Evolutionary conservation across 92 coral and sea anemone genomes (phyloP).

Genomic region (Epizoanthus ramosus): DNA sequence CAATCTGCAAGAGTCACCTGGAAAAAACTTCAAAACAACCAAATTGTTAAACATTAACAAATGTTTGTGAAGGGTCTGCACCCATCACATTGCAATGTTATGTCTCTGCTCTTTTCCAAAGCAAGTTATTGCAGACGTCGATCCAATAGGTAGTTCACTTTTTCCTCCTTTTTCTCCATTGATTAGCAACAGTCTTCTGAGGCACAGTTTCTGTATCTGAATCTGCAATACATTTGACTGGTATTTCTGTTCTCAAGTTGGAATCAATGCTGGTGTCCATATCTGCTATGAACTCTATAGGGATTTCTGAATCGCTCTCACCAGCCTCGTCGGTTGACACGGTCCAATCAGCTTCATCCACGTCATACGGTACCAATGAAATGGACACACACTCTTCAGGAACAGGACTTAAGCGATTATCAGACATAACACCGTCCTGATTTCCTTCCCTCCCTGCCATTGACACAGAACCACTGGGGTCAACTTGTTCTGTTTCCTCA

Average conservation of each 20-base stretch:
- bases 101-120: slow-evolving; percentile 2
- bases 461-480: slow-evolving; percentile 16
- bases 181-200: not conserved
- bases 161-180: not conserved
- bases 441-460: not conserved
- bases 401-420: not conserved
- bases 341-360: slow-evolving; percentile 1
- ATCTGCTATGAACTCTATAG: not conserved
- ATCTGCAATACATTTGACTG: not conserved
- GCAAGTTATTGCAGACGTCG: too few species aligned
- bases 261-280: not conserved
- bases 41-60: not conserved
- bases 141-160: not conserved
- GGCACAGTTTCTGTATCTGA: not conserved
- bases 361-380: not conserved
- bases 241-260: not conserved
- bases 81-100: not conserved
- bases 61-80: not conserved
- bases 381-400: too few species aligned
- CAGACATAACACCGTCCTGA: slow-evolving; percentile 22
- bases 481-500: slow-evolving; percentile 11
- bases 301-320: not conserved
- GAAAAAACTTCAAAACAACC: slow-evolving; percentile 1
- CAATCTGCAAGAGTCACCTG: too few species aligned
- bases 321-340: not conserved